Percentiles rank a stretch among this genome's conserved stretches.
Conservation (phyloP, 2,888 invertebrate species). For the Cosmorhoe ocellata region DNA sequence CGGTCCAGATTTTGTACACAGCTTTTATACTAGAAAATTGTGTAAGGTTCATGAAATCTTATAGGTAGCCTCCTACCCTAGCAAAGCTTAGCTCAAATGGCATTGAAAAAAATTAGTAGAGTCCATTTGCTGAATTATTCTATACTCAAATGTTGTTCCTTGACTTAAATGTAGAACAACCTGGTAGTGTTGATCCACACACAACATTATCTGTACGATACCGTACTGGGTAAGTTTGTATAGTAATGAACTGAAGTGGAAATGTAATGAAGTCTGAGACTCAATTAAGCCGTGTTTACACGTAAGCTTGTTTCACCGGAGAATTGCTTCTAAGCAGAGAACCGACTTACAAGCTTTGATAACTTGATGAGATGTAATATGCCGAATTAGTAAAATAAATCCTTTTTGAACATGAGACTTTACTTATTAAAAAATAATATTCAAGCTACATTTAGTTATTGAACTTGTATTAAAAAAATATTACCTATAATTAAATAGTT, state of each 20-base stretch:
- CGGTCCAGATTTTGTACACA: slow-evolving; percentile 40
- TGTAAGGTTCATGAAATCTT: slow-evolving; percentile 3
- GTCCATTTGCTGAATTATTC: not conserved
- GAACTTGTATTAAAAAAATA: too few species aligned
- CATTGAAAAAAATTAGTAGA: not conserved
- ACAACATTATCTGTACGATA: not conserved
- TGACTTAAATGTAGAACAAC: too few species aligned
- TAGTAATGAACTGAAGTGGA: slow-evolving; percentile 9
- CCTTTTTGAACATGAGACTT: not conserved
- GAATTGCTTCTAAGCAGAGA: slow-evolving; percentile 7
- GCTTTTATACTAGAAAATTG: slow-evolving; percentile 20
- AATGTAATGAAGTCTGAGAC: slow-evolving; percentile 26
- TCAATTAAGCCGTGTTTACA: slow-evolving; percentile 26
- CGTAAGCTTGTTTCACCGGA: slow-evolving; percentile 6
- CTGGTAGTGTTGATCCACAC: not conserved
- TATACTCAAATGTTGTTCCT: not conserved
- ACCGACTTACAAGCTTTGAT: not conserved
- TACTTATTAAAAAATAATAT: not conserved
- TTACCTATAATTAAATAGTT: too few species aligned
- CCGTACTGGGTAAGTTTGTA: not conserved
- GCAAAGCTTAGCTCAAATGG: not conserved
- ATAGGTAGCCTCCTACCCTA: not conserved
- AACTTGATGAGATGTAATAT: slow-evolving; percentile 5
- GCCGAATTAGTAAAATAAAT: slow-evolving; percentile 2
- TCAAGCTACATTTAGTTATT: not conserved